Evolutionary conservation across 1,140 invertebrate species (phyloP).

Genomic region (Augochlora pura): DNA sequence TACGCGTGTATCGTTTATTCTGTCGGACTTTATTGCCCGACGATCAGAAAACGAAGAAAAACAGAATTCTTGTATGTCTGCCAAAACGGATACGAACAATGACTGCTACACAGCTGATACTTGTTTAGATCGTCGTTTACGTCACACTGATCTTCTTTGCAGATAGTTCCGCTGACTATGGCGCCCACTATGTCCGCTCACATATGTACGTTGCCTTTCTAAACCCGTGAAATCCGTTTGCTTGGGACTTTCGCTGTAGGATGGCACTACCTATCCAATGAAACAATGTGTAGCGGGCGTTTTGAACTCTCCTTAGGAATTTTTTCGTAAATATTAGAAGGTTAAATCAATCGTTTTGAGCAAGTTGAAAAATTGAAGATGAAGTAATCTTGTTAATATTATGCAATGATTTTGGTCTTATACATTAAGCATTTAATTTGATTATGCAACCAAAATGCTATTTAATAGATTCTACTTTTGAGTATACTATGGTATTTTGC

Average conservation of each 20-base stretch:
- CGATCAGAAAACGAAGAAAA: constrained; percentile 54
- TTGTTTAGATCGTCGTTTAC: constrained; percentile 78
- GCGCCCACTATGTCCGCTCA: constrained; percentile 54
- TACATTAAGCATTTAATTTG: too few relatives aligned
- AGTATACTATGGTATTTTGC: too few relatives aligned
- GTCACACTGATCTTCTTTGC: constrained; percentile 71
- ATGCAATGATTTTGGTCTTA: too few relatives aligned
- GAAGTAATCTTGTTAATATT: neutral
- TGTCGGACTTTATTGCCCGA: constrained; percentile 35
- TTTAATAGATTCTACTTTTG: too few relatives aligned
- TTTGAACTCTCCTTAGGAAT: neutral
- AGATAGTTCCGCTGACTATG: constrained; percentile 62
- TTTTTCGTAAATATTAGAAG: too few relatives aligned
- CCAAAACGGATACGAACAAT: constrained; percentile 71
- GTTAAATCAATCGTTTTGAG: neutral
- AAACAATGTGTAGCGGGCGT: neutral
- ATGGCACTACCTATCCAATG: constrained; percentile 12
- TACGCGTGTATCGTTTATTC: constrained; percentile 29
- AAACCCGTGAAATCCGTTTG: constrained; percentile 17
- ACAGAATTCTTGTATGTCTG: constrained; percentile 65
- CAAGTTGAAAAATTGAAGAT: too few relatives aligned
- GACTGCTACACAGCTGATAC: constrained; percentile 79
- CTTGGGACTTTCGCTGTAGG: constrained; percentile 32
- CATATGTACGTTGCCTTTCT: constrained; percentile 35
- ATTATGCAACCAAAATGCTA: too few relatives aligned